Percentiles rank a stretch among this genome's conserved stretches.
Conservation (phyloP, 2,888 invertebrate genomes). For the Stenchaetothrips biformis region DNA sequence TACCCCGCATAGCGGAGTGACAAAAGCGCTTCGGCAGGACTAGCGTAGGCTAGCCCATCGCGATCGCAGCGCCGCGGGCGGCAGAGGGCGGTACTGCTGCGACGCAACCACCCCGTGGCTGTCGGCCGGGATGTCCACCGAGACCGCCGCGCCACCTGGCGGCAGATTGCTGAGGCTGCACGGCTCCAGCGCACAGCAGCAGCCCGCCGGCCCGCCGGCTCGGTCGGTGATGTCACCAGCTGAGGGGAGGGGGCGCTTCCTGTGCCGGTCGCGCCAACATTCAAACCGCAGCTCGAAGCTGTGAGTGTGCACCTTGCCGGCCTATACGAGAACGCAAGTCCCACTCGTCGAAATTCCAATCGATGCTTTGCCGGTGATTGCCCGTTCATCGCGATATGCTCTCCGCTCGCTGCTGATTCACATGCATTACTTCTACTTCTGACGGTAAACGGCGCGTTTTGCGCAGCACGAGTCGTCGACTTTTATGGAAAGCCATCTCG, state of each 20-base stretch:
- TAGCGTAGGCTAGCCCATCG: not conserved
- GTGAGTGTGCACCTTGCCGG: not conserved
- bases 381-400: too few relatives aligned
- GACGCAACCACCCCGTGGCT: not conserved
- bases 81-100: not conserved
- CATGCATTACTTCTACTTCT: too few relatives aligned
- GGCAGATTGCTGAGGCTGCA: not conserved
- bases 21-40: not conserved
- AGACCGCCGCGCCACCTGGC: conserved; percentile 5
- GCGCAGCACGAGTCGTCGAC: too few relatives aligned
- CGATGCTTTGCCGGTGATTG: too few relatives aligned
- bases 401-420: too few relatives aligned
- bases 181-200: not conserved
- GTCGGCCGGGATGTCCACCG: not conserved
- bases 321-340: too few relatives aligned
- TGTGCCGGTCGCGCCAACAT: not conserved
- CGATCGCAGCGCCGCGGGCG: not conserved
- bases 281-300: not conserved
- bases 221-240: conserved; percentile 1
- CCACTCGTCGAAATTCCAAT: too few relatives aligned
- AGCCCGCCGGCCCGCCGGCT: not conserved
- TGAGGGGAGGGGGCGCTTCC: not conserved
- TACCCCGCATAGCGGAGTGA: too few relatives aligned
- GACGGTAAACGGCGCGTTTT: too few relatives aligned
- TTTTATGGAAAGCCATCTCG: too few relatives aligned